phyloP scores from a whole-genome alignment of 2,113 vertebrate species.

The Strix uralensis region DNA sequence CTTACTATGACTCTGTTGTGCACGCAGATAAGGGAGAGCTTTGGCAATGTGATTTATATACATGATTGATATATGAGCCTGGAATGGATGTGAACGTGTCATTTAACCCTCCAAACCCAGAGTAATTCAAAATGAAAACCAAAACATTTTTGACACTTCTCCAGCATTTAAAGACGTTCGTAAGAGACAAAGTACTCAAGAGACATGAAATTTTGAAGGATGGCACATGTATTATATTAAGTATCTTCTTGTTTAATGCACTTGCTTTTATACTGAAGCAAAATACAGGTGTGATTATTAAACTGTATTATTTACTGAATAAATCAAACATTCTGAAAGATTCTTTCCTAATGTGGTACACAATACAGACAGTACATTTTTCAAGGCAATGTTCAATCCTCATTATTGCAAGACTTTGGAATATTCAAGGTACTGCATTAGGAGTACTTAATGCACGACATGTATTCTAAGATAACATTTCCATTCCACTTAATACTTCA shows the following conservation, averaged over 20 bases:
- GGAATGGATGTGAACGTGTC: background rate
- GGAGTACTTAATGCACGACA: background rate
- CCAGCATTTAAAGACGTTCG: background rate
- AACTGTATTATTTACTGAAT: background rate
- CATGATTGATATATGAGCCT: background rate
- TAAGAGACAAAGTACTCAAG: background rate
- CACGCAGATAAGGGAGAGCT: background rate
- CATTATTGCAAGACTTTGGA: background rate
- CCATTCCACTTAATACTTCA: background rate
- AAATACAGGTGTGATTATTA: conserved; percentile 4
- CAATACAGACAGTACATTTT: background rate
- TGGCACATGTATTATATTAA: background rate
- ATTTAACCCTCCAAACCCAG: background rate
- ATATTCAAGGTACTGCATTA: background rate
- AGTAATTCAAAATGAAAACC: background rate
- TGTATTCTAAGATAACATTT: background rate
- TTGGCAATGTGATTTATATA: background rate
- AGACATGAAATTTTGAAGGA: background rate
- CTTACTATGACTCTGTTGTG: background rate
- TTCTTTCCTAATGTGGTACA: background rate
- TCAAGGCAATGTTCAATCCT: background rate
- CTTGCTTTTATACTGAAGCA: background rate
- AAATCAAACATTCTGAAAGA: conserved; percentile 9
- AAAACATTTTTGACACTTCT: conserved; percentile 9
- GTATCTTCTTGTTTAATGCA: background rate